These are phyloP conservation scores for Eulimnadia texana DNA, from an alignment of 1,140 invertebrate genomes.

Conservation along the genomic window DNA sequence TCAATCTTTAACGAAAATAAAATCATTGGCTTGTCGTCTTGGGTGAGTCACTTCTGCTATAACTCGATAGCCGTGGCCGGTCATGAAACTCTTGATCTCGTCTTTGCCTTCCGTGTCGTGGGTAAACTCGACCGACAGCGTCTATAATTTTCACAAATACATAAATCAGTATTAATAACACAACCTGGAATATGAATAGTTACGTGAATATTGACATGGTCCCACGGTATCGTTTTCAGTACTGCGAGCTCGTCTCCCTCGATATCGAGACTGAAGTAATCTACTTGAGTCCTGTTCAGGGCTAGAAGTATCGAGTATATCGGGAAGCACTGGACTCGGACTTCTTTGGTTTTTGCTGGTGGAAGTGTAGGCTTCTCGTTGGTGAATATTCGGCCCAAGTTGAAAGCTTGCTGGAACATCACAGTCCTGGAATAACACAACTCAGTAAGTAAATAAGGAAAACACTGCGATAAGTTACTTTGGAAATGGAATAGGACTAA, in stretches of 20 bases:
- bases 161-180: background rate
- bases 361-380: background rate
- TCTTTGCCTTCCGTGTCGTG: constrained; percentile 27
- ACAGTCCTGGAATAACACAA: background rate
- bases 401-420: constrained; percentile 5
- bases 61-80: constrained; percentile 27
- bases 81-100: constrained; percentile 28
- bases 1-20: constrained; percentile 31
- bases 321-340: constrained; percentile 36
- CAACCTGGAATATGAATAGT: background rate
- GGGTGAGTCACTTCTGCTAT: constrained; percentile 27
- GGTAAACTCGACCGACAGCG: constrained; percentile 31
- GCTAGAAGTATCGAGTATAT: constrained; percentile 34
- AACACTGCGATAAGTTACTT: background rate
- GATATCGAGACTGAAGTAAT: constrained; percentile 25
- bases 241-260: constrained; percentile 25
- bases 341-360: background rate
- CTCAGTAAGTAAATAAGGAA: background rate
- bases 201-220: constrained; percentile 30
- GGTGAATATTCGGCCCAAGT: background rate
- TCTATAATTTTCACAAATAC: constrained; percentile 16
- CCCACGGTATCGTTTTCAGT: constrained; percentile 37
- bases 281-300: constrained; percentile 24
- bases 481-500: constrained; percentile 30
- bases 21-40: constrained; percentile 32